Evolutionary conservation across 2,797 vertebrate genomes (phyloP), one percentile per base, ranked within the genome.

Genomic region (Rhynchonycteris naso): DNA sequence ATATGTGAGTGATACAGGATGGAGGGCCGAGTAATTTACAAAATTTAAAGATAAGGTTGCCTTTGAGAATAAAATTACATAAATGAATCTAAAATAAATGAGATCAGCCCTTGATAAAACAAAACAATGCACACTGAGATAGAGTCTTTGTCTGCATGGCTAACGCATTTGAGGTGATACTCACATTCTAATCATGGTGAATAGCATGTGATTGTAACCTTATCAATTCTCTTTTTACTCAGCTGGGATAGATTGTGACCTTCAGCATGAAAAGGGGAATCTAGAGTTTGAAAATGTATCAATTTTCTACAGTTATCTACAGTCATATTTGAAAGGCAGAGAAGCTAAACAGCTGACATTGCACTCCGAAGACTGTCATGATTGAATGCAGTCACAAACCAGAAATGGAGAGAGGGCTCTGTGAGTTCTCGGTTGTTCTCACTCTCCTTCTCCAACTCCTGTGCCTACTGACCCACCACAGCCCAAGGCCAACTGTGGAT

Each of bases 41-140:
- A 28, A 56, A 76, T 71, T 66, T 76, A 35, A 96, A 88, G 56
- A 72, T 50, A 79, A 79, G 4, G 8, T 85, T 92, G 88, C 16
- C n/a, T 95, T 74, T 72, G n/a, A 88, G 38, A 87, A 91, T 58
- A 93, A 79, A 91, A 68, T 72, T 68, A 61, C 2, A 47, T 58
- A 43, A 88, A 88, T 56, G 4, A 79, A 66, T 15, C 2, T 66
- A 91, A 83, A 89, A 72, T 61, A 68, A 83, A 59, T 54, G 12
- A 89, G 24, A 59, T 93, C 4, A 54, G 21, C 3, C n/a, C 4
- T 78, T 94, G 21, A 81, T 85, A 43, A 81, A 74, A 59, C 22
- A 69, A 63, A 91, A 65, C 47, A 84, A 56, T 61, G 2, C 5
- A 75, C 30, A 18, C 28, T 61, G 87, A 78, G 18, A 24, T 76